phyloP scores from a whole-genome alignment of 2,888 invertebrate genomes.

The Lottia scabra region DNA sequence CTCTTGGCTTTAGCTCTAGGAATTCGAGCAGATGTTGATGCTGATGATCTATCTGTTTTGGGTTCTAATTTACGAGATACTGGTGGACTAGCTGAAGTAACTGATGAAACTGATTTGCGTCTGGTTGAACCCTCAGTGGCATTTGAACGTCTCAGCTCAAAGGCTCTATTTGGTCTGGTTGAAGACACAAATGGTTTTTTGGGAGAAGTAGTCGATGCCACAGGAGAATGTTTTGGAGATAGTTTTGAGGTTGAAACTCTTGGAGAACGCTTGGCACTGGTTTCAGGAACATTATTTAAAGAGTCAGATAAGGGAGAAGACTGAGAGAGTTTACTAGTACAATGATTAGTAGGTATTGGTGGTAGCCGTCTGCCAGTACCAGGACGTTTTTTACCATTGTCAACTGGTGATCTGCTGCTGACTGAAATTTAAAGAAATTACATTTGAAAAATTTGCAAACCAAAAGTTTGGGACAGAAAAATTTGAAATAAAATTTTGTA shows the following conservation, averaged over 20 bases:
- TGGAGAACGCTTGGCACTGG: background rate
- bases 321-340: too few species aligned
- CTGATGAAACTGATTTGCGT: constrained; percentile 33
- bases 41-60: constrained; percentile 33
- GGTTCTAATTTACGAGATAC: constrained; percentile 31
- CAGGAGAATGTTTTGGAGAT: background rate
- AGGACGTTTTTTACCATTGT: constrained; percentile 50
- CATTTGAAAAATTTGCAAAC: too few species aligned
- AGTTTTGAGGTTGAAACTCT: constrained; percentile 11
- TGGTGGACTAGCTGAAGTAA: constrained; percentile 31
- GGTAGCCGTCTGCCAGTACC: constrained; percentile 63
- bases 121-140: constrained; percentile 37
- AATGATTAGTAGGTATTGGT: constrained; percentile 42
- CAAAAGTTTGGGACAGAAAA: too few species aligned
- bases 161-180: constrained; percentile 77
- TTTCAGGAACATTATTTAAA: background rate
- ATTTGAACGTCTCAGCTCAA: constrained; percentile 76
- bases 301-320: too few species aligned
- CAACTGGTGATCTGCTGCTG: constrained; percentile 1
- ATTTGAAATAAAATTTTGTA: too few species aligned
- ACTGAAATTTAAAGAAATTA: too few species aligned
- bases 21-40: constrained; percentile 17
- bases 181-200: constrained; percentile 60
- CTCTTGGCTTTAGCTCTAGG: constrained; percentile 35
- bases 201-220: background rate